Conservation (phyloP, 2,797 vertebrate genomes). For the Sebastes steindachneri region DNA sequence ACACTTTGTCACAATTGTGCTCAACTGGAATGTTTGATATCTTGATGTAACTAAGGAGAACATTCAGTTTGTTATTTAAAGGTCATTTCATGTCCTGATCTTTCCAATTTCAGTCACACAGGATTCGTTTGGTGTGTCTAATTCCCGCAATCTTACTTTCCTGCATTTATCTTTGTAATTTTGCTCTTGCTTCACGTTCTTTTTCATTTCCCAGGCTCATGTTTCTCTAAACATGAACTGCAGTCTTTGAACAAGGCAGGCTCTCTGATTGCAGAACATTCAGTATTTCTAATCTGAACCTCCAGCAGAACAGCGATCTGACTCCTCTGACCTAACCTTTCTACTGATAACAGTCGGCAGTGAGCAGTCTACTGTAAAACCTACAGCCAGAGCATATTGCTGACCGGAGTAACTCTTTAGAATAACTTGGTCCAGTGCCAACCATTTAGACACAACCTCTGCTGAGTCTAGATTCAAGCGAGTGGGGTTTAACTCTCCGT, state of each 20-base stretch:
- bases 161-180: conserved; percentile 21
- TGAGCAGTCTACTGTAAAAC: neutral
- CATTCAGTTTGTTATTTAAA: neutral
- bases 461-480: conserved; percentile 41
- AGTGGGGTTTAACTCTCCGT: conserved; percentile 24
- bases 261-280: conserved; percentile 38
- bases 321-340: conserved; percentile 42
- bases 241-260: conserved; percentile 26
- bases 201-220: conserved; percentile 7
- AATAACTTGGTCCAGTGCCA: conserved; percentile 12
- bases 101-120: conserved; percentile 10
- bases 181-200: conserved; percentile 5
- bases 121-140: neutral
- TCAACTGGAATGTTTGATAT: neutral
- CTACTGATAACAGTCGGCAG: conserved; percentile 27
- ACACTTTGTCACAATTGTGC: neutral
- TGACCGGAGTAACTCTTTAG: neutral
- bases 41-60: neutral
- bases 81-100: conserved; percentile 9
- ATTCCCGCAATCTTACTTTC: neutral
- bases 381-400: neutral
- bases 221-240: conserved; percentile 22
- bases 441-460: conserved; percentile 13
- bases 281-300: conserved; percentile 34
- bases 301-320: conserved; percentile 24